These are phyloP conservation scores for Phacellophora camtschatica DNA, from an alignment of 30 jellyfish, hydroid and myxozoan genomes.

Conservation along the genomic window DNA sequence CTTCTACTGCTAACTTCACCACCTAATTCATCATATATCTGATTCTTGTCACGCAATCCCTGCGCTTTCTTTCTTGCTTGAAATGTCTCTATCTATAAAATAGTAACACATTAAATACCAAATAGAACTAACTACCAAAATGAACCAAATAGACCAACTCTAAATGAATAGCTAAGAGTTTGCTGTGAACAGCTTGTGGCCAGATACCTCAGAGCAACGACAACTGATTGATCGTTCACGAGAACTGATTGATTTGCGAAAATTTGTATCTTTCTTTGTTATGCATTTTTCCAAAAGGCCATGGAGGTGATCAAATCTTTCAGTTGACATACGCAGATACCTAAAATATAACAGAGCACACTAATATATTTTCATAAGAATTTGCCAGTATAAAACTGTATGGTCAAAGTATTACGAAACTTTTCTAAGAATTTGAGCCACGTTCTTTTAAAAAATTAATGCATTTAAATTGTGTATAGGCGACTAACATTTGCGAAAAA, in stretches of 20 bases:
- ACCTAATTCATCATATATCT: slow-evolving; percentile 74
- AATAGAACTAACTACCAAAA: too few relatives aligned
- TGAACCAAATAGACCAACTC: too few relatives aligned
- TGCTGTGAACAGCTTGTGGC: slow-evolving; percentile 71
- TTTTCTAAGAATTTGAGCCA: too few relatives aligned
- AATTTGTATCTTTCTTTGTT: slow-evolving; percentile 19
- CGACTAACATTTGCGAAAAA: too few relatives aligned
- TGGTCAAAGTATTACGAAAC: too few relatives aligned
- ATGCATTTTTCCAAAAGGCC: slow-evolving; percentile 3
- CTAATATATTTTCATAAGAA: too few relatives aligned
- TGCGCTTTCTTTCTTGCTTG: slow-evolving; percentile 86
- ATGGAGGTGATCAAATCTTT: slow-evolving; percentile 24
- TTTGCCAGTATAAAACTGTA: too few relatives aligned
- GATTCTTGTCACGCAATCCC: slow-evolving; percentile 71
- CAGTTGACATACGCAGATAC: slow-evolving; percentile 47
- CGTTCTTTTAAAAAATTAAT: too few relatives aligned
- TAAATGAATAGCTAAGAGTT: slow-evolving; percentile 42
- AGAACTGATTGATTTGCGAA: slow-evolving; percentile 39
- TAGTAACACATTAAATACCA: too few relatives aligned
- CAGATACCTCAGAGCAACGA: slow-evolving; percentile 45
- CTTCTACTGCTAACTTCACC: slow-evolving; percentile 47
- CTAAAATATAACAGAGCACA: background rate
- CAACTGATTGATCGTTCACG: slow-evolving; percentile 46
- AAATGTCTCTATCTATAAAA: slow-evolving; percentile 75
- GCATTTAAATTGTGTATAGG: too few relatives aligned